Evolutionary conservation across 2,888 invertebrate genomes (phyloP), one percentile per base, ranked within the genome.

Genomic region (Leptodirus hochenwartii): DNA sequence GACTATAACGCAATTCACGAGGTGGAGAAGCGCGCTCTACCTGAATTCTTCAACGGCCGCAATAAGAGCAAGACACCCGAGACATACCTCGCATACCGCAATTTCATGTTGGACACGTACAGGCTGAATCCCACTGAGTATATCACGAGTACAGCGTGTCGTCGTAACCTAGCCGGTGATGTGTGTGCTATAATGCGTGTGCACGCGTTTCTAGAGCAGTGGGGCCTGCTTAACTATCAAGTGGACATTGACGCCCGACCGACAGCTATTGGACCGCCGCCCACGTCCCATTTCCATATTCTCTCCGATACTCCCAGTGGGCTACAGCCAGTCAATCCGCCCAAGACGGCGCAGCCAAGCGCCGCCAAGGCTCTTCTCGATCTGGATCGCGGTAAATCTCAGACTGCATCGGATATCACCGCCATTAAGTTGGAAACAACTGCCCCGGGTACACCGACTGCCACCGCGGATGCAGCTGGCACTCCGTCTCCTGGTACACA

Each of bases 81-180:
- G 61, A 90, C 84, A 39, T 98, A 90, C 54, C 66, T 96, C 47
- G 93, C 95, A 0, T 98, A 95, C 55, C 41, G 96, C 39, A 99
- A 99, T 61, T 99, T 98, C 56, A 98, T 98, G 93, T 79, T 98
- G 42, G 98, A 98, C 58, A 98, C 96, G 0, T 98, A 98, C 57
- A 75, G 98, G 15, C 56, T 82, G 38, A 93, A 91, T 62, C 93
- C 93, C 2, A 90, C 87, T 16, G 98, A 98, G 57, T 99, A 98
- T 51, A 70, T 99, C 40, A 96, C 96, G 1, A 87, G 88, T 43
- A 98, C 98, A 2, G 95, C 96, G 1, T 88, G 90, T 49, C 69
- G 96, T n/a, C 71, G 98, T 28, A 99, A 98, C 61, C 63, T 98
- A 41, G 93, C 96, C 3, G 98, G 98, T 16, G 98, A 98, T 58